Evolutionary conservation across 2,113 vertebrate species (phyloP), one percentile per base, ranked within the genome.

Genomic region (Erpornis zantholeuca): DNA sequence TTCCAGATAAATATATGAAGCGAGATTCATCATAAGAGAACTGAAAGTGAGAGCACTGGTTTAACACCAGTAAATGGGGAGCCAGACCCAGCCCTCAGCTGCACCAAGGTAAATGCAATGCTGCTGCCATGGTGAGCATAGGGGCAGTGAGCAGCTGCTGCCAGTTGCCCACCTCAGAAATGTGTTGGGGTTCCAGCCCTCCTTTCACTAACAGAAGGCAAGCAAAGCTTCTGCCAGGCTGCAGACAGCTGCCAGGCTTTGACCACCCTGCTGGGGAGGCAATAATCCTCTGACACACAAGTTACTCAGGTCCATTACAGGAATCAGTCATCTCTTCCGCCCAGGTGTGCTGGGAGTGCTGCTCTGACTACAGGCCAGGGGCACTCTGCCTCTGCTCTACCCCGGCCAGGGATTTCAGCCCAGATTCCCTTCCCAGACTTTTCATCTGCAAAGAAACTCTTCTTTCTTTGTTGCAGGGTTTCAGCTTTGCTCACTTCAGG

Each of bases 41-140:
- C 29, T 27, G 66, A 45, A 47, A 68, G 36, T n/a, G 42, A 42
- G 44, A 71, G 44, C 64, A 25, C 10, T 31, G 42, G 8, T 81
- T 54, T 31, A 60, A 81, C 27, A 19, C 12, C 44, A 73, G 44
- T 28, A 35, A 71, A 33, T 1, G 2, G 1, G 4, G 33, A 71
- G 52, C 33, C 47, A 53, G 80, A 40, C 45, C 33, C 53, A 69
- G 59, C 54, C 36, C 28, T 57, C 33, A 11, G 6, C 53, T 44
- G 59, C 63, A 16, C 15, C 0, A 1, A 70, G 31, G 19, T 21
- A 52, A 84, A 61, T 2, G 33, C 29, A 60, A 9, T 0, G 0
- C 20, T 5, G 8, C 70, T 6, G 54, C 60, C 12, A 4, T 3
- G 13, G 42, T 60, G 28, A 87, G 86, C 5, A 1, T 45, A 29